phyloP scores from a whole-genome alignment of 2,888 invertebrate genomes.

The Nezara viridula region DNA sequence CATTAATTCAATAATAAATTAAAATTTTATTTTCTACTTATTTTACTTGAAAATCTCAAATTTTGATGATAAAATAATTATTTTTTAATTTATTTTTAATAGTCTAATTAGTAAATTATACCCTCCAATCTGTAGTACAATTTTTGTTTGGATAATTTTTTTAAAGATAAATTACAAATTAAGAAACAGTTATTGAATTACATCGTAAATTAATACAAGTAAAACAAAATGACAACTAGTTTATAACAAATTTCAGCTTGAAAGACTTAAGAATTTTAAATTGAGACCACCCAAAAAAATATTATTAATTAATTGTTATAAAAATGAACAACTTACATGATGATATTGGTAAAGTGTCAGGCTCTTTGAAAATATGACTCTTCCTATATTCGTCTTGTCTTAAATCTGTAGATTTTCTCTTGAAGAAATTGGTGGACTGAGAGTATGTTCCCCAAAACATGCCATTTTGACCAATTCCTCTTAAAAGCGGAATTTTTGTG shows the following conservation, averaged over 20 bases:
- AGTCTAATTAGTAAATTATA: no score
- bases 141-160: no score
- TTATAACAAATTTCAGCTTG: neutral
- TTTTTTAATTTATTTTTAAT: no score
- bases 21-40: neutral
- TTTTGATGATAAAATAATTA: neutral
- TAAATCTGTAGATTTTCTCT: constrained; percentile 22
- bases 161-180: no score
- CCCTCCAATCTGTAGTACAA: no score
- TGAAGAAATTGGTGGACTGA: constrained; percentile 27
- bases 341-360: neutral
- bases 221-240: neutral
- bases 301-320: neutral
- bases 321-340: constrained; percentile 7
- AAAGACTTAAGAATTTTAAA: neutral
- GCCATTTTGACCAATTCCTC: constrained; percentile 29
- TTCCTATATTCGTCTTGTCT: constrained; percentile 7
- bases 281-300: neutral
- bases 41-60: neutral
- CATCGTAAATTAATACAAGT: neutral
- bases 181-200: neutral
- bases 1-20: no score
- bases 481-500: constrained; percentile 41
- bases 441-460: constrained; percentile 28
- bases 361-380: neutral